Conservation (phyloP, 2,888 invertebrate genomes). For the Spodoptera littoralis region DNA sequence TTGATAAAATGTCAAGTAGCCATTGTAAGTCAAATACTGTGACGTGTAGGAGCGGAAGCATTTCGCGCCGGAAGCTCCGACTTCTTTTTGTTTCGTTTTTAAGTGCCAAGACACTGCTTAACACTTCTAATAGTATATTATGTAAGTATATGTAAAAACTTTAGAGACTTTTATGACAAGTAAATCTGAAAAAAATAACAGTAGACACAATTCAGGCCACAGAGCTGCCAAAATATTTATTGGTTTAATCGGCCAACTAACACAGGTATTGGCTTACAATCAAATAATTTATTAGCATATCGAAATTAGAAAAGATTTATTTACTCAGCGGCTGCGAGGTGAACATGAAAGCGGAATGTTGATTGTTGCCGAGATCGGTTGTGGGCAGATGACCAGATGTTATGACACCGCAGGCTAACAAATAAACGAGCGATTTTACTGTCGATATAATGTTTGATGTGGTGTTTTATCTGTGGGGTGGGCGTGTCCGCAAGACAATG, state of each 20-base stretch:
- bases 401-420: slow-evolving; percentile 70
- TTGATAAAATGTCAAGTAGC: slow-evolving; percentile 45
- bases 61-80: slow-evolving; percentile 77
- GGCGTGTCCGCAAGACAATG: slow-evolving; percentile 87
- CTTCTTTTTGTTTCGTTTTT: slow-evolving; percentile 75
- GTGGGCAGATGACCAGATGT: slow-evolving; percentile 55
- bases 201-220: slow-evolving; percentile 9
- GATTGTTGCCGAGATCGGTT: slow-evolving; percentile 51
- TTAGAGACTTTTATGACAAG: not conserved
- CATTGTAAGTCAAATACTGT: slow-evolving; percentile 41
- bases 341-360: slow-evolving; percentile 64
- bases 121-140: slow-evolving; percentile 44
- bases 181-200: slow-evolving; percentile 12
- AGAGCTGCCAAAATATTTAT: slow-evolving; percentile 32
- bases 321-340: slow-evolving; percentile 57
- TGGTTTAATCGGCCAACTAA: slow-evolving; percentile 41
- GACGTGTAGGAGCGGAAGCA: slow-evolving; percentile 74
- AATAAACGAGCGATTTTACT: slow-evolving; percentile 79
- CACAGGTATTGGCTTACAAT: slow-evolving; percentile 51
- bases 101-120: slow-evolving; percentile 65
- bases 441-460: slow-evolving; percentile 83
- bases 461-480: slow-evolving; percentile 85
- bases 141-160: slow-evolving; percentile 18
- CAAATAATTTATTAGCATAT: slow-evolving; percentile 58
- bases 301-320: slow-evolving; percentile 60